A percentile compares a stretch with the other conserved stretches of the same genome.
Conservation (phyloP, 2,888 invertebrate genomes). For the Chirona hameri region DNA sequence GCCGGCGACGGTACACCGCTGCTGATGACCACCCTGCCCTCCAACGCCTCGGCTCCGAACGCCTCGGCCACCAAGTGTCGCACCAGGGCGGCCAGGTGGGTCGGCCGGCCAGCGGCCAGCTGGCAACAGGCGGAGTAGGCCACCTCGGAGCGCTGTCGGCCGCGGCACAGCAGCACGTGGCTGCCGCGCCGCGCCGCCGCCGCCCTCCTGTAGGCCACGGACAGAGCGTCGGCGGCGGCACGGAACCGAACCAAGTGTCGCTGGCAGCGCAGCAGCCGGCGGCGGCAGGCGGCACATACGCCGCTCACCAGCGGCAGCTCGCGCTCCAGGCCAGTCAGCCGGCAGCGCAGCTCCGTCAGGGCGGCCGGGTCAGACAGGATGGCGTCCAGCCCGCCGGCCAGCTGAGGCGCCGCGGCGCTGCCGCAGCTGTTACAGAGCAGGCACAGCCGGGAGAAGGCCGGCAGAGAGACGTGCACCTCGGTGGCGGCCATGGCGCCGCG, state of each 20-base stretch:
- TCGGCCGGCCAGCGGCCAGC: not conserved
- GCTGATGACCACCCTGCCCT: not conserved
- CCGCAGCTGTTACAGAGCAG: conserved; percentile 77
- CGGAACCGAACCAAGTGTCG: conserved; percentile 71
- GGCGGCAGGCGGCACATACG: not conserved
- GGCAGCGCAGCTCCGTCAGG: conserved; percentile 80
- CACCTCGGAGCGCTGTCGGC: conserved; percentile 73
- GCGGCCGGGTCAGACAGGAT: conserved; percentile 80
- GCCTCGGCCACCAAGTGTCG: not conserved
- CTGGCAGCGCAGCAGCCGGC: not conserved
- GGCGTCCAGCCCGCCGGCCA: conserved; percentile 77
- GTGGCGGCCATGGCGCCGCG: not conserved
- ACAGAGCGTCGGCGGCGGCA: conserved; percentile 84
- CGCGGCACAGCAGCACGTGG: conserved; percentile 85
- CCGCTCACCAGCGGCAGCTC: conserved; percentile 57
- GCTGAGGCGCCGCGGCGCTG: conserved; percentile 88
- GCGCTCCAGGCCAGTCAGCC: conserved; percentile 84
- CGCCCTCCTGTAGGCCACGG: conserved; percentile 86
- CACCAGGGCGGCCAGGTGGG: not conserved
- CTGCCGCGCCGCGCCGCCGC: conserved; percentile 95
- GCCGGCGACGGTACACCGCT: too few species aligned
- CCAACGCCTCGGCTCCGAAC: not conserved
- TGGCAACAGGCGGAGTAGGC: not conserved
- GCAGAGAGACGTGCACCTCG: not conserved
- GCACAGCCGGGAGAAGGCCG: conserved; percentile 3